Base-by-base conservation (phyloP, 1,140 invertebrate species). In the Pseudobourletiella spinata region DNA sequence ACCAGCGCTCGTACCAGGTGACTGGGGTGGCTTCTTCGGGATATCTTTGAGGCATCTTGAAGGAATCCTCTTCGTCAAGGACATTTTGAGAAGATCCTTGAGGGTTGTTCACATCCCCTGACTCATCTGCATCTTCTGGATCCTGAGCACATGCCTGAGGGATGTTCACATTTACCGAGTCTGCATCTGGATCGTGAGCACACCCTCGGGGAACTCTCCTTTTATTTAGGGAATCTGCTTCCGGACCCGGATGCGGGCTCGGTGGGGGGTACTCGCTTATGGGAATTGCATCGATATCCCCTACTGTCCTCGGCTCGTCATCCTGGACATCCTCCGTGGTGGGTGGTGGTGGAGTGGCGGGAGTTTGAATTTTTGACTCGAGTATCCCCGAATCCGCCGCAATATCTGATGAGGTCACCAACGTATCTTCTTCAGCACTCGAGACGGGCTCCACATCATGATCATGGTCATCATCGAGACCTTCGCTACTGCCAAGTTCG, bases 1-100 rank as follows among this genome's bases (percentile, higher is more conserved):
- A 71, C 73, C 73, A 74, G 46, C 73, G 48, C 46, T 71, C 69
- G 32, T 70, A 71, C 73, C 73, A 74, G 20, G 72, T 74, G 4
- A 68, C 55, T 3, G n/a, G 39, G 15, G 30, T 42, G 20, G 29
- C 29, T 25, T 57, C 29, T 11, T 39, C 32, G 8, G 32, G 32
- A 39, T 39, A 39, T 39, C n/a, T n/a, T n/a, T n/a, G n/a, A n/a
- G n/a, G n/a, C n/a, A n/a, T n/a, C n/a, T n/a, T n/a, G n/a, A n/a
- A n/a, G n/a, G n/a, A n/a, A n/a, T n/a, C n/a, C n/a, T n/a, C n/a
- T n/a, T n/a, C n/a, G n/a, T n/a, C n/a, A n/a, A n/a, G n/a, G n/a
- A n/a, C n/a, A n/a, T n/a, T n/a, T n/a, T n/a, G n/a, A n/a, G n/a
- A n/a, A n/a, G n/a, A n/a, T n/a, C n/a, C n/a, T n/a, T n/a, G n/a